These are phyloP conservation scores for Acleris holmiana DNA, from an alignment of 2,888 invertebrate species.

Conservation along the genomic window DNA sequence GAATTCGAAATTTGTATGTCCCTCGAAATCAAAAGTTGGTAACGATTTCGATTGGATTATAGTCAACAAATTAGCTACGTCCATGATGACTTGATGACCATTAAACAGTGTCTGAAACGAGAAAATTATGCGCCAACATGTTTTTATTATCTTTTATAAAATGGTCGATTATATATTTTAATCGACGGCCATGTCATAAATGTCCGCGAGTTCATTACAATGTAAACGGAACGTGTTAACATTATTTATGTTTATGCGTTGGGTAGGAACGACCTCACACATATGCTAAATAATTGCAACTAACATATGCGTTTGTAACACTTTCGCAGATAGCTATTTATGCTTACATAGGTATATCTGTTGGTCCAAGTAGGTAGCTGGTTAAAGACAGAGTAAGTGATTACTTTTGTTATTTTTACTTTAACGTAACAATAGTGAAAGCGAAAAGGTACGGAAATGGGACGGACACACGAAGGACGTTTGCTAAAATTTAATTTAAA, in stretches of 20 bases:
- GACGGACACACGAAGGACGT: no score
- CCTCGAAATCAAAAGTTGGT: no score
- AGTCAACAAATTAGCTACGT: neutral
- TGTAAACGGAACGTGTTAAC: constrained; percentile 22
- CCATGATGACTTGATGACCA: neutral
- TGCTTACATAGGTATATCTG: no score
- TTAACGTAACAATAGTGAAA: no score
- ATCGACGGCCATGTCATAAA: constrained; percentile 22
- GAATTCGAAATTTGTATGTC: no score
- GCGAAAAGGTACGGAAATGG: no score
- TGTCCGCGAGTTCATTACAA: constrained; percentile 25
- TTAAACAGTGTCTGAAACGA: constrained; percentile 7
- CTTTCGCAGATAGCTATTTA: neutral
- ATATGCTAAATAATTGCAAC: constrained; percentile 10
- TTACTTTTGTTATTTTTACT: no score
- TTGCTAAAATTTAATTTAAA: no score
- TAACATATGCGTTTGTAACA: neutral
- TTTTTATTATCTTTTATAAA: neutral
- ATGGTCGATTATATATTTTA: constrained; percentile 16
- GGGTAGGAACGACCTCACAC: neutral
- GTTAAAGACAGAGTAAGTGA: no score
- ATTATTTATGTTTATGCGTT: constrained; percentile 19
- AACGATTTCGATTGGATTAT: no score
- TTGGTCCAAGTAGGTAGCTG: no score
- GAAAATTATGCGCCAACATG: constrained; percentile 18